Evolutionary conservation across 30 jellyfish, hydroid and myxozoan genomes (phyloP), one percentile per base, ranked within the genome.

Genomic region (Mastigias papua): DNA sequence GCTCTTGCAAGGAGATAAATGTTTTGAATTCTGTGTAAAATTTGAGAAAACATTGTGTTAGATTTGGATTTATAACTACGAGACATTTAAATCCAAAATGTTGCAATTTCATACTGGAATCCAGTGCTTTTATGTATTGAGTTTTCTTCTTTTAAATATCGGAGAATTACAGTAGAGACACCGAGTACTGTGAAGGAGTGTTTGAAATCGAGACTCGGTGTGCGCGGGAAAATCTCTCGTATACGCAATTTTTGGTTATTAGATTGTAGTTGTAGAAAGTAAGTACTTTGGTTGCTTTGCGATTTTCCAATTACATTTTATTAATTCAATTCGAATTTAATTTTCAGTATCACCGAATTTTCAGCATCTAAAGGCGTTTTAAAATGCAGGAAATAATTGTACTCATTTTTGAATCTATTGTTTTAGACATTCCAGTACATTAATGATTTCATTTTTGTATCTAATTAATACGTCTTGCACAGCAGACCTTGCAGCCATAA

Each of bases 241-340:
- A n/a, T 20, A 63, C 74, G 74, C 74, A 63, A 63, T 63, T 63
- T 63, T 23, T 42, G 13, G 54, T 42, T 15, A 42, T 42, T 42
- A 15, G 13, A 42, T 42, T 42, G 54, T 8, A 42, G 54, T 4
- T 42, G 7, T 8, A 8, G 13, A 42, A 15, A 15, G 7, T 4
- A 42, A 42, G 54, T 42, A 42, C 54, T 8, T 4, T 42, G 7
- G 54, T 42, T 42, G 54, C 54, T 42, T n/a, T n/a, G n/a, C n/a
- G n/a, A n/a, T n/a, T n/a, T n/a, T n/a, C n/a, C n/a, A n/a, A n/a
- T n/a, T n/a, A n/a, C n/a, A n/a, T n/a, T n/a, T n/a, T n/a, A n/a
- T n/a, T n/a, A n/a, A n/a, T n/a, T n/a, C n/a, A n/a, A n/a, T n/a
- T n/a, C n/a, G n/a, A n/a, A n/a, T n/a, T n/a, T n/a, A n/a, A n/a